These are phyloP conservation scores for Drosophila cardini DNA, from an alignment of 1,140 invertebrate genomes.

Conservation along the genomic window DNA sequence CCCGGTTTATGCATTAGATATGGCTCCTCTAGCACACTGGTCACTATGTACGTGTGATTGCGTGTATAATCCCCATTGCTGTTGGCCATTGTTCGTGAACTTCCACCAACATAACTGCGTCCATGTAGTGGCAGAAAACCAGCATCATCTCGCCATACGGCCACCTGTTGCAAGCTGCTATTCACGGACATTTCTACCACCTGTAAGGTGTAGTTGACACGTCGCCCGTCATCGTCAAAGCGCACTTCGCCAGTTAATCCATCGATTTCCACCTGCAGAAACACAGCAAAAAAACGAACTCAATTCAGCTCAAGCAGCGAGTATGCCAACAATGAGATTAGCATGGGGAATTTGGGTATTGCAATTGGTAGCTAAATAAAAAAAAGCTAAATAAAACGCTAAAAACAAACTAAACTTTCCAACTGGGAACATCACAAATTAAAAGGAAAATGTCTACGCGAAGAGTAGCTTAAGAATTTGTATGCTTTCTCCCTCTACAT, in stretches of 20 bases:
- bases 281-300: slow-evolving; percentile 5
- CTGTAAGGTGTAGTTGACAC: slow-evolving; percentile 95
- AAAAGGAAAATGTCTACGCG: slow-evolving; percentile 4
- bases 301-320: background rate
- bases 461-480: background rate
- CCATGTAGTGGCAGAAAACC: slow-evolving; percentile 92
- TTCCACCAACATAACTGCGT: slow-evolving; percentile 86
- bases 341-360: slow-evolving; percentile 28
- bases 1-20: slow-evolving; percentile 92
- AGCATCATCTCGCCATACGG: slow-evolving; percentile 93
- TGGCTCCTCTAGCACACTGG: slow-evolving; percentile 93
- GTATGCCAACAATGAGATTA: slow-evolving; percentile 42
- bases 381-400: slow-evolving; percentile 1
- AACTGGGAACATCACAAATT: slow-evolving; percentile 18
- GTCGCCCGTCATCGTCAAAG: slow-evolving; percentile 93
- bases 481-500: background rate
- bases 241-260: slow-evolving; percentile 96
- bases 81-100: slow-evolving; percentile 87
- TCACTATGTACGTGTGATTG: slow-evolving; percentile 96
- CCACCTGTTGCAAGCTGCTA: slow-evolving; percentile 94
- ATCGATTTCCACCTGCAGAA: slow-evolving; percentile 93
- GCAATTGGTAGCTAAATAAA: background rate
- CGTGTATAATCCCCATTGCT: slow-evolving; percentile 89
- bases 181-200: slow-evolving; percentile 97
- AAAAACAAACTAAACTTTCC: slow-evolving; percentile 1